phyloP scores from a whole-genome alignment of 2,888 invertebrate species.

The Drosophila mimetica region DNA sequence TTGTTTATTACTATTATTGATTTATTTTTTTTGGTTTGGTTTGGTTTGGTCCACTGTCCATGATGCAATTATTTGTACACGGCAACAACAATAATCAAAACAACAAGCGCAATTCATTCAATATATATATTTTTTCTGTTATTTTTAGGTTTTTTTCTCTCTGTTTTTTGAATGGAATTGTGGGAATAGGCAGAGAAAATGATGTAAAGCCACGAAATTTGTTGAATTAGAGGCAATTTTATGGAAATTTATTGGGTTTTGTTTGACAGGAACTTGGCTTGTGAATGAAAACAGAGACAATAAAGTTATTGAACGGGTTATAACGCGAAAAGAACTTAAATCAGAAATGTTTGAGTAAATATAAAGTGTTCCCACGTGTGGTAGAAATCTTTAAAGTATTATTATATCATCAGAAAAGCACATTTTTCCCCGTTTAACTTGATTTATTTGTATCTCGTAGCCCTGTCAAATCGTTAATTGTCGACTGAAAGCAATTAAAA shows the following conservation, averaged over 20 bases:
- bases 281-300: slow-evolving; percentile 7
- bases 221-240: slow-evolving; percentile 30
- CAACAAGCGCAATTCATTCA: slow-evolving; percentile 59
- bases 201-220: slow-evolving; percentile 28
- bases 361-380: too few species aligned
- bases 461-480: slow-evolving; percentile 29
- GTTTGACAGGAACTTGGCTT: slow-evolving; percentile 1
- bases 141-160: neutral
- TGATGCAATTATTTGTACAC: slow-evolving; percentile 74
- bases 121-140: slow-evolving; percentile 4
- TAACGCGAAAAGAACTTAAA: neutral
- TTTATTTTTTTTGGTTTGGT: too few species aligned
- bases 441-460: neutral
- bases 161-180: slow-evolving; percentile 25
- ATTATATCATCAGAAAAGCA: neutral
- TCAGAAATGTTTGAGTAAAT: too few species aligned
- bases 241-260: slow-evolving; percentile 27
- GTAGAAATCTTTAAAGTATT: neutral
- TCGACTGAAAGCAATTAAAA: slow-evolving; percentile 31
- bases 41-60: slow-evolving; percentile 35
- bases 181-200: slow-evolving; percentile 19
- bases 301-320: neutral
- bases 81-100: slow-evolving; percentile 20
- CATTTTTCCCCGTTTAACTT: slow-evolving; percentile 6
- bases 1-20: slow-evolving; percentile 58